Base-by-base conservation (phyloP, 2,113 vertebrate species). In the Ochotona princeps region DNA sequence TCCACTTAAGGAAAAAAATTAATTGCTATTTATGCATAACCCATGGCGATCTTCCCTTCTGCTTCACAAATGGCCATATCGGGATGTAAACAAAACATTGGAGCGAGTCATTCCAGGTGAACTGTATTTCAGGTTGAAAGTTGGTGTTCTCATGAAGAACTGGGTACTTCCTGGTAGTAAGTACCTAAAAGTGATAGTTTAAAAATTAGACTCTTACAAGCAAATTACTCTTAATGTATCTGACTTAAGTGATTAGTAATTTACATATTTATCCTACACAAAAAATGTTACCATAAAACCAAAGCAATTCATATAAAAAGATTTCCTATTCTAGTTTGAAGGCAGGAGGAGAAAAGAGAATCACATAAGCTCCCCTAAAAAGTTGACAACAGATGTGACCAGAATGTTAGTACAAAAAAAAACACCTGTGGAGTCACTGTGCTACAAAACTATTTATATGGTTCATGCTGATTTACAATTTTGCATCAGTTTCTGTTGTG, bases 131-230 rank as follows among this genome's bases (percentile, higher is more conserved):
- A 98, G 97, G 98, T 97, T 99, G 98, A 98, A 98, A 65, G 97
- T 98, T 97, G 99, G 98, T 98, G 99, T 98, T 98, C 99, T 99
- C 98, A 99, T 97, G 98, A 99, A 98, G 98, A 99, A 98, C 96
- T 99, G 99, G 97, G 99, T 98, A 97, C 99, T 98, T 98, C 99
- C 98, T 98, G 99, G 98, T 98, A 99, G 98, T 98, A 99, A 98
- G 98, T 98, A 99, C 98, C 99, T 99, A 98, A 87, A 98, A 98
- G 98, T 97, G 90, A 97, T 63, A 93, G 96, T 91, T 86, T 88
- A 85, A 97, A 97, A n/a, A 93, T 83, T 91, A 95, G 85, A 95
- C 83, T 93, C 96, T 96, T 89, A 96, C 17, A 96, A 95, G 54
- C 72, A 95, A 96, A 76, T 63, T 61, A 96, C 65, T 20, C 86